Conservation (phyloP, 2,113 vertebrate species). For the Chamaea fasciata region DNA sequence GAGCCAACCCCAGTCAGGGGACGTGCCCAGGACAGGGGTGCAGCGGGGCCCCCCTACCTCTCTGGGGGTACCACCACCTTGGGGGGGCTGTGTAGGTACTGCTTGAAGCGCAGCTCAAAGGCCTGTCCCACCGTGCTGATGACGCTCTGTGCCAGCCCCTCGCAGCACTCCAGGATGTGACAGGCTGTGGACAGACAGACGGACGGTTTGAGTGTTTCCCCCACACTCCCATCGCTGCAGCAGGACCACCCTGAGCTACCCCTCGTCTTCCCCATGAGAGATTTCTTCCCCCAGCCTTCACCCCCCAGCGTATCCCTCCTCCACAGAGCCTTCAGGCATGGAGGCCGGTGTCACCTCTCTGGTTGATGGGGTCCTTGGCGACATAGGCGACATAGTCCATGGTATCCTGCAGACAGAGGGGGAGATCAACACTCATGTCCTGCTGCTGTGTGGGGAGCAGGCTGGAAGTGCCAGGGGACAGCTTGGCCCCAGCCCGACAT, state of each 20-base stretch:
- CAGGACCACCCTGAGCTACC: neutral
- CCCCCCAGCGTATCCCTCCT: neutral
- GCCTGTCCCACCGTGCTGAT: constrained; percentile 97
- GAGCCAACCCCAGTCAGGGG: neutral
- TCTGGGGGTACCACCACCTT: constrained; percentile 75
- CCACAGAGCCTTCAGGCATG: rapidly evolving
- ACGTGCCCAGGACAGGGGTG: rapidly evolving
- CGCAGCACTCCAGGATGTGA: constrained; percentile 95
- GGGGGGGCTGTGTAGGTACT: constrained; percentile 93
- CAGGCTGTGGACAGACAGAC: constrained; percentile 74
- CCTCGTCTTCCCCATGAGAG: rapidly evolving
- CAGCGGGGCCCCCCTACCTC: constrained; percentile 50
- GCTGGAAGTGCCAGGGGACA: neutral
- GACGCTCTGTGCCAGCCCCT: constrained; percentile 90
- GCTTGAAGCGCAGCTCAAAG: constrained; percentile 96
- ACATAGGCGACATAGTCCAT: constrained; percentile 81
- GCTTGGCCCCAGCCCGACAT: rapidly evolving
- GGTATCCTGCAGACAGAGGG: constrained; percentile 79
- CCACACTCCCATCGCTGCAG: rapidly evolving
- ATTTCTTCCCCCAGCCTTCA: neutral
- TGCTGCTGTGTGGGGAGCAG: rapidly evolving
- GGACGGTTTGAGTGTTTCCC: rapidly evolving
- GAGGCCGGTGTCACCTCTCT: constrained; percentile 70
- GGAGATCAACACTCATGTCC: neutral
- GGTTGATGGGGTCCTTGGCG: constrained; percentile 82